Base-by-base conservation (phyloP, 2,888 invertebrate genomes). In the Agelastica alni region DNA sequence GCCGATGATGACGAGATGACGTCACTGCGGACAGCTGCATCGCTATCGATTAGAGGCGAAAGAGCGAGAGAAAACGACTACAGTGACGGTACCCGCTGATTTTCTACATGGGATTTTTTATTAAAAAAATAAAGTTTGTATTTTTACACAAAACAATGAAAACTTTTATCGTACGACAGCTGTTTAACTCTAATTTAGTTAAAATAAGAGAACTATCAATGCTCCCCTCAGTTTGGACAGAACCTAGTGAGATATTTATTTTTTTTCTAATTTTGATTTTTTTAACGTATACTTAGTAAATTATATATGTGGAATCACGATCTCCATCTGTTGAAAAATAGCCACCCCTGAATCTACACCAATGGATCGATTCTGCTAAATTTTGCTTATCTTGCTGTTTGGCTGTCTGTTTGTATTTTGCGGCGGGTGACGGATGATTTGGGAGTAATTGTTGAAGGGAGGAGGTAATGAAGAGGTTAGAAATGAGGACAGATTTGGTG, bases 1-100 rank as follows among this genome's bases (percentile, higher is more conserved):
- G 36, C 30, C 46, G 39, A 44, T 31, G 53, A 55, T 70, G 69
- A 70, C 63, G 67, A 58, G 64, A 64, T 75, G 76, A 75, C 76
- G 76, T 76, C 76, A 76, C 70, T 76, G 76, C 76, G 75, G 76
- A 75, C 76, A 76, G 75, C 75, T 60, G 74, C 75, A 74, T 72
- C 70, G 70, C 65, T 74, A 75, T 75, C 74, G 75, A 75, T 75
- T 74, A 73, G 74, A 67, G 55, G 41, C 20, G 20, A 39, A 51
- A 42, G 44, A 12, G 18, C 32, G 44, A 48, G 48, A 31, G 28
- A 32, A 41, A 39, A 39, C 20, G 10, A 1, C 6, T 17, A 6
- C 37, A 12, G 37, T 2, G 37, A 20, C 37, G 37, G 37, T 14
- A 6, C 9, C 9, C 12, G 20, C 3, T n/a, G 2, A 16, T 34